Base-by-base conservation (phyloP, 37 sponge, comb jelly and placozoan genomes). In the Theonella swinhoei region DNA sequence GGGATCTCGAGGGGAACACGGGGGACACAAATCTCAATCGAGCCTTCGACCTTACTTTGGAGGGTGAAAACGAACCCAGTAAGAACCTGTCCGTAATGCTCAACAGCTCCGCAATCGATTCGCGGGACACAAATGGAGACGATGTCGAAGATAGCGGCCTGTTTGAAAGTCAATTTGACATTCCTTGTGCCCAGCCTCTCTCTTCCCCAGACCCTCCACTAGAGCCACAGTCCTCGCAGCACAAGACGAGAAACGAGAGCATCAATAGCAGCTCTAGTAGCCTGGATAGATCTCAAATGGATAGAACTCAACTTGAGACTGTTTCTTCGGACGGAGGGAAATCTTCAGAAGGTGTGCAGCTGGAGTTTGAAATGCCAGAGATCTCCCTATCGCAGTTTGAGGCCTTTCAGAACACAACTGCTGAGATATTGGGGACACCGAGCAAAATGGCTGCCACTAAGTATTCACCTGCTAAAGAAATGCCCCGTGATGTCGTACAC, bases 121-220 rank as follows among this genome's bases (percentile, higher is more conserved):
- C 7, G 11, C 7, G 54, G 54, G 54, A 47, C 14, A 47, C 11
- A 47, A 47, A 14, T 47, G 54, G 54, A 54, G 69, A 68, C 17
- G 43, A 68, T 4, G 17, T 80, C 25, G 63, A 14, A 26, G 73
- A 41, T 2, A 17, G 34, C 8, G 0, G 24, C 0, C 73, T 39
- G 7, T 72, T 47, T 17, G 14, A 7, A 14, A 47, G 72, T 0
- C 62, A 72, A 41, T 82, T 39, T n/a, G 40, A 39, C 41, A 73
- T 72, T 4, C 42, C 80, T 11, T 80, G 80, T 80, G 69, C 68
- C 28, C 80, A 80, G 32, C 70, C 60, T 14, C 7, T 47, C 14
- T 47, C 54, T 14, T 47, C 54, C 11, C 54, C 54, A 17, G 7
- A 7, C 14, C 54, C 54, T 47, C 7, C 7, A 7, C 11, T 7